Evolutionary conservation across 2,888 invertebrate genomes (phyloP).

Genomic region (Chrysomela aeneicollis): DNA sequence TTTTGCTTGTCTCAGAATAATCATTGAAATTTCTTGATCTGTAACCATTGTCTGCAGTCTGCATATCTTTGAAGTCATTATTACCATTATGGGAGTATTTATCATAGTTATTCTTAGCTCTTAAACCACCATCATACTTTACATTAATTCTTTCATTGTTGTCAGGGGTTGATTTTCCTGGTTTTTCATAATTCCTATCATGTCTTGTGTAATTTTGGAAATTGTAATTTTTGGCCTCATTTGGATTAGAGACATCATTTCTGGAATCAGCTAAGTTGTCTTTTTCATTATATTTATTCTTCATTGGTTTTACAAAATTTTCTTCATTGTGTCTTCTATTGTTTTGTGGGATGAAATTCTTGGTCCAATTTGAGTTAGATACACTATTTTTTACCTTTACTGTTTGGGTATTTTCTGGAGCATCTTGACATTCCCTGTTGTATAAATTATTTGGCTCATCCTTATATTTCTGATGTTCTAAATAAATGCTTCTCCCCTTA

Average conservation of each 20-base stretch:
- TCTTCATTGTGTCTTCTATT: constrained; percentile 8
- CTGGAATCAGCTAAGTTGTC: not conserved
- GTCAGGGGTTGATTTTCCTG: constrained; percentile 24
- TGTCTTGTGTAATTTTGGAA: constrained; percentile 19
- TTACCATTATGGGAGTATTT: constrained; percentile 23
- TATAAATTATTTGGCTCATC: not conserved
- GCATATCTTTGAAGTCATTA: not conserved
- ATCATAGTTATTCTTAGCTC: constrained; percentile 23
- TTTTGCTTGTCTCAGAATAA: not conserved
- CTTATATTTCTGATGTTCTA: not conserved
- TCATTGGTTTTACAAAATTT: constrained; percentile 11
- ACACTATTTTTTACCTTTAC: not conserved
- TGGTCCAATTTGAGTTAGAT: not conserved
- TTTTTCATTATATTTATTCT: not conserved
- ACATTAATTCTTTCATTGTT: constrained; percentile 45
- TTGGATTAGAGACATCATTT: not conserved
- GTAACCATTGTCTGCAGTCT: not conserved
- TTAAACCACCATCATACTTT: constrained; percentile 31
- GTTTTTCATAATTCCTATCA: constrained; percentile 14
- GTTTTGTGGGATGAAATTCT: not conserved
- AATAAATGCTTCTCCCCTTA: not conserved
- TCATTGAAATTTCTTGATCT: not conserved
- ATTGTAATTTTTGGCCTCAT: not conserved
- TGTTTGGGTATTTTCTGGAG: not conserved
- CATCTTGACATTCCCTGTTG: not conserved